A percentile compares a stretch with the other conserved stretches of the same genome.
Evolutionary conservation across 2,797 vertebrate species (phyloP).

Genomic region (Poeciliopsis paucimaculata): DNA sequence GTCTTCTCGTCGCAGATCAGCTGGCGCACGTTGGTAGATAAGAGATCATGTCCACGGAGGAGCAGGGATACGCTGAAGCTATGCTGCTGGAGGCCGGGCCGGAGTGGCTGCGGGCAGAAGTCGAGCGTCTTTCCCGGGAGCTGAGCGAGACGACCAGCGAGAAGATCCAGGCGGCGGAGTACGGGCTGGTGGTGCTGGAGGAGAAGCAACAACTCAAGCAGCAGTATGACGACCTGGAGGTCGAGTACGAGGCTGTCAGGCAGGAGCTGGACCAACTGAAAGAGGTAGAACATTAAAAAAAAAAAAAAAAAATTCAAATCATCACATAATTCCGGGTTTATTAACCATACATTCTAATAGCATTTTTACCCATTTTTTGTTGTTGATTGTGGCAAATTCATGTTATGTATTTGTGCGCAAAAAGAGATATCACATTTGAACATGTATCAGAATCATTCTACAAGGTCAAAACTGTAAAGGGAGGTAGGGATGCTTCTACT

Average conservation of each 20-base stretch:
- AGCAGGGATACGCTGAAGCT: conserved; percentile 84
- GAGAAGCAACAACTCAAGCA: conserved; percentile 97
- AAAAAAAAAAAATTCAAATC: neutral
- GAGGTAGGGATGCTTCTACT: conserved; percentile 42
- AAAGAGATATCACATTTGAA: conserved; percentile 11
- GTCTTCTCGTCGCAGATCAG: conserved; percentile 47
- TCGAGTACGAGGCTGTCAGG: conserved; percentile 89
- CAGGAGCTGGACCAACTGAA: conserved; percentile 92
- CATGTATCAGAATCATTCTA: conserved; percentile 20
- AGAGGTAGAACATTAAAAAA: conserved; percentile 79
- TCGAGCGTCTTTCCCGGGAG: conserved; percentile 90
- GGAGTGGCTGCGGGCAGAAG: conserved; percentile 89
- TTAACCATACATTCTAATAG: neutral
- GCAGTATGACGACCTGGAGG: conserved; percentile 94
- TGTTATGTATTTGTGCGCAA: neutral
- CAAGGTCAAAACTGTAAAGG: conserved; percentile 66
- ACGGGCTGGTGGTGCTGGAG: conserved; percentile 95
- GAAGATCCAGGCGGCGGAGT: conserved; percentile 99
- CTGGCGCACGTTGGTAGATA: conserved; percentile 48
- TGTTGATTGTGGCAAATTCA: neutral
- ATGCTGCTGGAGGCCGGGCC: conserved; percentile 84
- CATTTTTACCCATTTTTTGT: neutral
- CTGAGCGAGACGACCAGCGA: conserved; percentile 93
- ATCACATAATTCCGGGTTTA: neutral
- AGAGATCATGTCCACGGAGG: conserved; percentile 84